Evolutionary conservation across 2,888 invertebrate species (phyloP), one percentile per base, ranked within the genome.

Genomic region (Brachypalpus laphriformis): DNA sequence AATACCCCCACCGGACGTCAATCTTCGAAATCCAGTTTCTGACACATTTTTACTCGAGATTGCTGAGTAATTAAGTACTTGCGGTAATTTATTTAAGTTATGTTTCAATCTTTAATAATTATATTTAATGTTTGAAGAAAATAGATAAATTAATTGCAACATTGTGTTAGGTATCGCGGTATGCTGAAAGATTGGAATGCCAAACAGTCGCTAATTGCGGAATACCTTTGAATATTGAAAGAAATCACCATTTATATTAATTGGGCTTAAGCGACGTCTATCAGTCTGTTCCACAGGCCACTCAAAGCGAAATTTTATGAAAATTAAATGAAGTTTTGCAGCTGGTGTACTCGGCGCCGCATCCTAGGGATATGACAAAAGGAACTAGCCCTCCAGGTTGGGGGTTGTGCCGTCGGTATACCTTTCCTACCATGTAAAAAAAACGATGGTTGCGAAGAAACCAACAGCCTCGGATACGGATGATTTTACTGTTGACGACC

Each of bases 21-120:
- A 51, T 25, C 31, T 20, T 22, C 28, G 31, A 72, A 63, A 63
- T 54, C 72, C 51, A 54, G 42, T 63, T 54, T 42, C 51, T 72
- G 72, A 72, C 61, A 72, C 61, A 72, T 42, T 51, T 63, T 25
- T 9, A 14, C 49, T n/a, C n/a, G n/a, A 6, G 49, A 49, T n/a
- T 25, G 11, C 28, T 40, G 8, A 28, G 47, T 47, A 11, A 47
- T 47, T 47, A 47, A 34, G 18, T 34, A 20, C 34, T 56, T 56
- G 8, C 1, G 5, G 14, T 28, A 40, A 14, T 14, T 40, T 11
- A 37, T 3, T 14, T 40, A 6, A 40, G 40, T 37, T 37, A n/a
- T 37, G 11, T 11, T 8, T 37, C 7, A 9, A 37, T 3, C 3
- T n/a, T n/a, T n/a, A 34, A 8, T 34, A 11, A 40, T 40, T 40